Evolutionary conservation across 2,113 vertebrate species (phyloP).

Genomic region (Planiliza haematocheilus): DNA sequence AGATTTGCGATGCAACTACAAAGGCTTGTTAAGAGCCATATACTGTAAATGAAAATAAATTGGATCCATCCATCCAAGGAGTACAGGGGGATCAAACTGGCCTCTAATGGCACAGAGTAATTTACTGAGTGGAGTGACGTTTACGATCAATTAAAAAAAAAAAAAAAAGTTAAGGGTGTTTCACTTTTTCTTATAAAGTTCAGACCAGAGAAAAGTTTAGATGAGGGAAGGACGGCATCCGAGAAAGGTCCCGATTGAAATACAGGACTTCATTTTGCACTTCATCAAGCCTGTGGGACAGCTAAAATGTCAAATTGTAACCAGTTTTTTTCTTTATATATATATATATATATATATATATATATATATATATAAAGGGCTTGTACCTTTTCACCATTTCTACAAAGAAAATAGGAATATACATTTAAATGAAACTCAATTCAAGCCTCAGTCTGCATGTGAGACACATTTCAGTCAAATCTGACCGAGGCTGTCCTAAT

Average conservation of each 20-base stretch:
- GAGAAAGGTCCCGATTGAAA: slow-evolving; percentile 15
- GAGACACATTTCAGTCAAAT: too few relatives aligned
- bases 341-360: too few relatives aligned
- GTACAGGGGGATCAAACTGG: slow-evolving; percentile 8
- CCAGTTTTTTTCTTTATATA: not conserved
- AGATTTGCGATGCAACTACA: not conserved
- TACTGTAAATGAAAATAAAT: slow-evolving; percentile 22
- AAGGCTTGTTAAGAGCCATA: not conserved
- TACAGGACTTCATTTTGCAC: slow-evolving; percentile 5
- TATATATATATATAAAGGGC: not conserved
- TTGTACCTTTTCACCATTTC: not conserved
- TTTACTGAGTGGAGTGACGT: not conserved
- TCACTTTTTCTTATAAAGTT: slow-evolving; percentile 6
- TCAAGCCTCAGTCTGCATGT: too few relatives aligned
- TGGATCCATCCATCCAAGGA: slow-evolving; percentile 20
- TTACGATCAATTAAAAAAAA: too few relatives aligned
- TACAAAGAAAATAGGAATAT: not conserved
- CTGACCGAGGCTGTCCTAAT: too few relatives aligned
- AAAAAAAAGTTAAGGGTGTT: not conserved
- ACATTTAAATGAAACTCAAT: too few relatives aligned
- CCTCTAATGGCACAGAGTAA: not conserved
- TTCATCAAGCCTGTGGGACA: slow-evolving; percentile 6
- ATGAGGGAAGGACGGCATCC: not conserved
- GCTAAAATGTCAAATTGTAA: slow-evolving; percentile 33
- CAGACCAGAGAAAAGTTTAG: not conserved